Evolutionary conservation across 2,888 invertebrate species (phyloP).

Genomic region (Hirudinaria manillensis): DNA sequence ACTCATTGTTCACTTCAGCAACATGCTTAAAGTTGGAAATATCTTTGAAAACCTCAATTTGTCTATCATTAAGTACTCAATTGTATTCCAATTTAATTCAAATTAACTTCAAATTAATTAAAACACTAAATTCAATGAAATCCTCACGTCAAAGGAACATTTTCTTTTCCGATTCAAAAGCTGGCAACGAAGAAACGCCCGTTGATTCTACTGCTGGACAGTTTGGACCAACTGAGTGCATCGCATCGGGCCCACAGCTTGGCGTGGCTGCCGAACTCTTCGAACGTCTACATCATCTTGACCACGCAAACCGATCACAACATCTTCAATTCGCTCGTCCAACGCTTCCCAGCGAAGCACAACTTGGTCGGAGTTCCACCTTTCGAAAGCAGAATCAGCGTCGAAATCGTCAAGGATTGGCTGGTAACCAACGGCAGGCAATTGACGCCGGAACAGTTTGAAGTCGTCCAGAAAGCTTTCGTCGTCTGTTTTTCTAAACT

Average conservation of each 20-base stretch:
- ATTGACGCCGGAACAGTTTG: constrained; percentile 34
- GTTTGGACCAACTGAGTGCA: constrained; percentile 42
- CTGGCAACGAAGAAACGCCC: constrained; percentile 39
- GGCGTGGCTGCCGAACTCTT: constrained; percentile 41
- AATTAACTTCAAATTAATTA: not conserved
- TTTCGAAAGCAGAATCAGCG: constrained; percentile 31
- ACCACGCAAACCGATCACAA: constrained; percentile 41
- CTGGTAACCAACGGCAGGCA: constrained; percentile 14
- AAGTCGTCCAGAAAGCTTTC: constrained; percentile 35
- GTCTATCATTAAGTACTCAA: not conserved
- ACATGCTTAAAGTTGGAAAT: constrained; percentile 38
- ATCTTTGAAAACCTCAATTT: no score
- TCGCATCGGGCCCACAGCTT: constrained; percentile 40
- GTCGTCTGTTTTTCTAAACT: not conserved
- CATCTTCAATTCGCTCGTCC: constrained; percentile 41
- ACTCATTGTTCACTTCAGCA: constrained; percentile 39
- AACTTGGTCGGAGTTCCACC: constrained; percentile 37
- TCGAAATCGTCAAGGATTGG: constrained; percentile 32
- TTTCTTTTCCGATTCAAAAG: constrained; percentile 35
- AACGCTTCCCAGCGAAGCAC: constrained; percentile 24
- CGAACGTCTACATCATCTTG: constrained; percentile 41
- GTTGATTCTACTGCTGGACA: constrained; percentile 42
- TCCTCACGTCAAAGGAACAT: no score
- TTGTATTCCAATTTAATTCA: not conserved
- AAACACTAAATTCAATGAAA: not conserved